Conservation (phyloP, 1,140 invertebrate genomes). For the Aphaenogaster floridana region DNA sequence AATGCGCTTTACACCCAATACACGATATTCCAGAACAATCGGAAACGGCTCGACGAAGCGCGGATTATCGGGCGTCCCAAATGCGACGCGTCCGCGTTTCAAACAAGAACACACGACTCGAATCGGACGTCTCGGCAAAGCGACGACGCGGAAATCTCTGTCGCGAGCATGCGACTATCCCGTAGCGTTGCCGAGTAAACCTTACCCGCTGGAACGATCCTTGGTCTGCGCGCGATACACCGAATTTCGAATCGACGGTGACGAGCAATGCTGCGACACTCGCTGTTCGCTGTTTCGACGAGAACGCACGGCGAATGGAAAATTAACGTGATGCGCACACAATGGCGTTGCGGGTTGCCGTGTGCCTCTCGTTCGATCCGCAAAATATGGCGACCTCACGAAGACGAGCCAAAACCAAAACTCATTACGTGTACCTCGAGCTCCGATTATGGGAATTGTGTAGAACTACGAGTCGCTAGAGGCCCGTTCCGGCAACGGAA, state of each 20-base stretch:
- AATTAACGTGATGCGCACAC: slow-evolving; percentile 40
- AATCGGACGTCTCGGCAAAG: background rate
- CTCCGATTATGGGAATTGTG: background rate
- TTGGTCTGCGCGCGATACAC: background rate
- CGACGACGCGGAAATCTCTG: background rate
- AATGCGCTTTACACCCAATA: background rate
- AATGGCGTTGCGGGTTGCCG: slow-evolving; percentile 68
- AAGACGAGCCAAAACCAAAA: slow-evolving; percentile 31
- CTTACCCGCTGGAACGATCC: slow-evolving; percentile 12
- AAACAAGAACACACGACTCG: background rate
- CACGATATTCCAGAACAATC: background rate
- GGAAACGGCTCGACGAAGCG: background rate
- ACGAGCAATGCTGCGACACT: background rate
- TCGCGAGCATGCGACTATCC: background rate
- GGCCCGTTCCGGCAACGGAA: no score
- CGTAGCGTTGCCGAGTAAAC: slow-evolving; percentile 40
- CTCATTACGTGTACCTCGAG: slow-evolving; percentile 62
- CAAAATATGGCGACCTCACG: slow-evolving; percentile 73
- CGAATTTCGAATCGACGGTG: background rate
- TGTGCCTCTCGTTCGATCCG: slow-evolving; percentile 12
- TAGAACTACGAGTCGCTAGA: background rate
- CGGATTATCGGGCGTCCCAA: background rate
- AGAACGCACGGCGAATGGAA: background rate
- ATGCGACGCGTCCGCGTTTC: background rate
- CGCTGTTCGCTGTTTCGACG: background rate